Base-by-base conservation (phyloP, 2,113 vertebrate species). In the Malurus melanocephalus region DNA sequence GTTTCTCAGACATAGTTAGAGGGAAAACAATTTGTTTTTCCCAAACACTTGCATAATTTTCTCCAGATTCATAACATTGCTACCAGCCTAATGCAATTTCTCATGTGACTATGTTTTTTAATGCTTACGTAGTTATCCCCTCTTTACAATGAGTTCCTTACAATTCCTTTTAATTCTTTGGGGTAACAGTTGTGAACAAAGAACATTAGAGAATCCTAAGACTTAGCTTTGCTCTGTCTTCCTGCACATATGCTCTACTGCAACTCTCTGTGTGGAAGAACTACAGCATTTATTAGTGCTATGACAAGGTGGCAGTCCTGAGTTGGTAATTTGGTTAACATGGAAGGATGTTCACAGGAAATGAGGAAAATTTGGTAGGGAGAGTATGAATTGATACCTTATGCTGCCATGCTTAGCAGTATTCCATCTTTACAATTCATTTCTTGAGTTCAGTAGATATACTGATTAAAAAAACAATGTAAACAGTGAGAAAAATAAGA, bases 1-100 rank as follows among this genome's bases (percentile, higher is more conserved):
- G 38, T 74, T 81, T 88, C 80, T 85, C 66, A 90, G 61, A 22
- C 5, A 3, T 12, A 93, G 55, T 33, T 3, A 10, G 66, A 85
- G 23, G 59, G 51, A 79, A 86, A 90, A 40, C 48, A 72, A 46
- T 81, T 78, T 57, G 35, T 6, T 89, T 95, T 46, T 73, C 59
- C 80, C 69, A 66, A 88, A 69, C 0, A 2, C 33, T 78, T 91
- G 74, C 67, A 38, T 76, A 45, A 68, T 90, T 88, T 93, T 90
- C n/a, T 55, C 62, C n/a, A 56, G 77, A 86, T 93, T 93, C 8
- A 7, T 93, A 27, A 69, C 66, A 62, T 53, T 68, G 53, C 66
- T 90, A 66, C 3, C 55, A 93, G 71, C 64, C 69, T 74, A 87
- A 94, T 90, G 51, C 55, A 55, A 76, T 92, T 93, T 86, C 62